A percentile compares a stretch with the other conserved stretches of the same genome.
phyloP scores from a whole-genome alignment of 2,888 invertebrate genomes.

The Hemithea aestivaria region DNA sequence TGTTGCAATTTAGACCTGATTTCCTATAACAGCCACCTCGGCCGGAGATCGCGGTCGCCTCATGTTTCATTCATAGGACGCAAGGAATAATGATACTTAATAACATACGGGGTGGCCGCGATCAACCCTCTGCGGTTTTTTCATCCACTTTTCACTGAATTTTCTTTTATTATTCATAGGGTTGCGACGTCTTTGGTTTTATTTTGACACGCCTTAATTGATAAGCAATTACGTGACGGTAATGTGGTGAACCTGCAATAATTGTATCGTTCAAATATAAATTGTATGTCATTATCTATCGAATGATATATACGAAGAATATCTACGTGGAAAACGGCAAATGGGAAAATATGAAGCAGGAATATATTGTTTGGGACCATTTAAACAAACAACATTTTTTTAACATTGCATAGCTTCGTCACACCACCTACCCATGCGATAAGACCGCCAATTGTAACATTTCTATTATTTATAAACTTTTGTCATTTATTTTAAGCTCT shows the following conservation, averaged over 20 bases:
- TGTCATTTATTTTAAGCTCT: no score
- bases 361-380: no score
- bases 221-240: constrained; percentile 20
- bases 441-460: no score
- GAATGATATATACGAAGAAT: no score
- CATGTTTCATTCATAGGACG: constrained; percentile 61
- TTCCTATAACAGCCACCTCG: constrained; percentile 54
- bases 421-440: no score
- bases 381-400: no score
- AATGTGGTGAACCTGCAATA: constrained; percentile 3
- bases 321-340: no score
- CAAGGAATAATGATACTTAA: constrained; percentile 58
- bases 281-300: background rate
- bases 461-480: no score
- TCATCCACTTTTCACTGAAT: constrained; percentile 21
- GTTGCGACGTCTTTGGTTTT: constrained; percentile 35
- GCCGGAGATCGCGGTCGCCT: constrained; percentile 54
- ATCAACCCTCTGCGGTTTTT: constrained; percentile 25
- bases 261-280: constrained; percentile 2
- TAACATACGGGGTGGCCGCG: constrained; percentile 30
- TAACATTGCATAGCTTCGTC: no score
- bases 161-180: constrained; percentile 33
- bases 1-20: constrained; percentile 48
- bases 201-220: constrained; percentile 36
- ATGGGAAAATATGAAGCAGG: no score